These are phyloP conservation scores for Tetramorium simillimum DNA, from an alignment of 1,140 invertebrate species.

Conservation along the genomic window DNA sequence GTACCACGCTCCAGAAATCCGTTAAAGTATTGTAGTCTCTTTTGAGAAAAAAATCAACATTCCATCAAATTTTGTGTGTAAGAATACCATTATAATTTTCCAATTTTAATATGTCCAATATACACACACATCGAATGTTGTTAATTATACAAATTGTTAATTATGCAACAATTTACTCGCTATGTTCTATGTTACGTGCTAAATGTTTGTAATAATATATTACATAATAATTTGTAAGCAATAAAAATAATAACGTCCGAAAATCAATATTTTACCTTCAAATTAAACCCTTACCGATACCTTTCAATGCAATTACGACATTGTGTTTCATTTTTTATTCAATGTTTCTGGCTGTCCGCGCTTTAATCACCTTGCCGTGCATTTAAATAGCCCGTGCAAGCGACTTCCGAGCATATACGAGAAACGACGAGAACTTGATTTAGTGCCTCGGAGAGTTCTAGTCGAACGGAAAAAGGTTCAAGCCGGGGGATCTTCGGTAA, in stretches of 20 bases:
- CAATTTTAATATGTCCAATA: not conserved
- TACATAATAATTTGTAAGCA: not conserved
- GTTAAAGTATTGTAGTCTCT: not conserved
- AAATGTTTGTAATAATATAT: not conserved
- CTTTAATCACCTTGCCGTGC: slow-evolving; percentile 10
- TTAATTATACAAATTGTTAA: not conserved
- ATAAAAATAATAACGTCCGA: not conserved
- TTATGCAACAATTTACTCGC: not conserved
- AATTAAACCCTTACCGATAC: not conserved
- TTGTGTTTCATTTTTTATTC: not conserved
- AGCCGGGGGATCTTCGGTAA: slow-evolving; percentile 35
- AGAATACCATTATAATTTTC: not conserved
- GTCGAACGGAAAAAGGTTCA: slow-evolving; percentile 9
- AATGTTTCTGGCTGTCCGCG: not conserved
- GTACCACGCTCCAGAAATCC: not conserved
- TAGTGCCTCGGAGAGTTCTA: slow-evolving; percentile 21
- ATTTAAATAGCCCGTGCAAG: slow-evolving; percentile 30
- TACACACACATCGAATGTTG: not conserved
- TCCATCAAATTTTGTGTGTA: not conserved
- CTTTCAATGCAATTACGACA: not conserved
- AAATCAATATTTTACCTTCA: not conserved
- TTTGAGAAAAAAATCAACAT: not conserved
- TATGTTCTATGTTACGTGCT: not conserved
- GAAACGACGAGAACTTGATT: slow-evolving; percentile 47
- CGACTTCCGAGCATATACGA: slow-evolving; percentile 12